These are phyloP conservation scores for Lycia hirtaria DNA, from an alignment of 2,888 invertebrate genomes.

Conservation along the genomic window DNA sequence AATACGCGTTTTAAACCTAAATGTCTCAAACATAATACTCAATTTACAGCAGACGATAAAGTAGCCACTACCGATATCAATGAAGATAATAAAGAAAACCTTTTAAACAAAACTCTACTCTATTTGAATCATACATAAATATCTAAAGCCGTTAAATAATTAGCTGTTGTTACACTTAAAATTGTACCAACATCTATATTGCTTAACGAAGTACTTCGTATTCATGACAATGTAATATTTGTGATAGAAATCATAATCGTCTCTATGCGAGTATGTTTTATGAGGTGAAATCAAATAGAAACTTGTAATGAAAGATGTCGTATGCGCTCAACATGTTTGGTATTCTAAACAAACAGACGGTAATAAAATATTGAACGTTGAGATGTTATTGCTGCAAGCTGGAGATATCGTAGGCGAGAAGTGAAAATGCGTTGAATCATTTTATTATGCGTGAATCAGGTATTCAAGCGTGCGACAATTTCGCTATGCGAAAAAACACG, in stretches of 20 bases:
- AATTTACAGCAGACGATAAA: conserved; percentile 41
- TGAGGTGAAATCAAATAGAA: conserved; percentile 84
- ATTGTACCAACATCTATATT: conserved; percentile 43
- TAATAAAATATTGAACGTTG: conserved; percentile 81
- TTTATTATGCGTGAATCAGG: conserved; percentile 34
- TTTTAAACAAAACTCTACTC: conserved; percentile 55
- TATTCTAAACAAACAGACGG: conserved; percentile 76
- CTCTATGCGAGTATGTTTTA: conserved; percentile 76
- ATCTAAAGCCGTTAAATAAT: conserved; percentile 46
- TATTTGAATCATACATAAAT: conserved; percentile 52
- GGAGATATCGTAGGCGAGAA: conserved; percentile 63
- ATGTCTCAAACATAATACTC: conserved; percentile 41
- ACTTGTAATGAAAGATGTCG: conserved; percentile 83
- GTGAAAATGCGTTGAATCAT: conserved; percentile 56
- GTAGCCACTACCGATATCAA: conserved; percentile 55
- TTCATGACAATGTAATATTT: conserved; percentile 74
- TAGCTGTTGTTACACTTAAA: conserved; percentile 42
- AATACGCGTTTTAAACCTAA: no score
- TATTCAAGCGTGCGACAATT: no score
- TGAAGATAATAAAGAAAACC: conserved; percentile 55
- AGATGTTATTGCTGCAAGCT: conserved; percentile 56
- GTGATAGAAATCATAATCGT: conserved; percentile 83
- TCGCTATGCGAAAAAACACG: no score
- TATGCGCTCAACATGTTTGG: conserved; percentile 74
- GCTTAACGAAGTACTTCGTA: conserved; percentile 32